Evolutionary conservation across 2,113 vertebrate genomes (phyloP), one percentile per base, ranked within the genome.

Genomic region (Coregonus clupeaformis): DNA sequence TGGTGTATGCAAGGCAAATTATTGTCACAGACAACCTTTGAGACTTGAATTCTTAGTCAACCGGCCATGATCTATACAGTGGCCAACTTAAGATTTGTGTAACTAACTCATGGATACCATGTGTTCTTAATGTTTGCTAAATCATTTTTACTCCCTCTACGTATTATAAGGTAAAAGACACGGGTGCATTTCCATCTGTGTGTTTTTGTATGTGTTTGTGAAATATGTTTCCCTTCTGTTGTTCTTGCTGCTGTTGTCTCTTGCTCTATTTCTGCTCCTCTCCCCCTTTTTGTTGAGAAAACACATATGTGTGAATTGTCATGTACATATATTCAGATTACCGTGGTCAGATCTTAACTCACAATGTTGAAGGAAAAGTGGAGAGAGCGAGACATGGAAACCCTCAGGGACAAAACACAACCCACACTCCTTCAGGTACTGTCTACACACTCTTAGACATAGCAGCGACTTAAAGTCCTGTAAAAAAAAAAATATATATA

Each of bases 371-470:
- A 78, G 83, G 63, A 76, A 63, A 86, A 74, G 87, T 49, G 69
- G 55, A 78, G 36, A 80, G 68, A 20, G 27, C 14, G 16, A 68
- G 49, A 52, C 16, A 52, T 60, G 6, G 57, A 95, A 94, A 95
- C 94, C 95, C 95, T 98, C 96, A 98, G 96, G 96, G 94, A 97
- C 93, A 88, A 93, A 94, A 42, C 36, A 42, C 9, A 11, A 2
- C 9, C 36, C 9, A 93, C 94, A 93, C 90, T 94, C 94, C 4
- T 96, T 96, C 96, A 97, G 95, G 95, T 96, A 95, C 92, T 95
- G 94, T 89, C 91, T 90, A 91, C 36, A 42, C 93, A 93, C 92
- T 95, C 91, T 94, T 20, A 36, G 78, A 32, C 69, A 72, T 9
- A 94, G 91, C 92, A 95, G 36, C 9, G 9, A 42, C 36, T 42